These are phyloP conservation scores for Prinia subflava DNA, from an alignment of 2,113 vertebrate species.

Conservation along the genomic window DNA sequence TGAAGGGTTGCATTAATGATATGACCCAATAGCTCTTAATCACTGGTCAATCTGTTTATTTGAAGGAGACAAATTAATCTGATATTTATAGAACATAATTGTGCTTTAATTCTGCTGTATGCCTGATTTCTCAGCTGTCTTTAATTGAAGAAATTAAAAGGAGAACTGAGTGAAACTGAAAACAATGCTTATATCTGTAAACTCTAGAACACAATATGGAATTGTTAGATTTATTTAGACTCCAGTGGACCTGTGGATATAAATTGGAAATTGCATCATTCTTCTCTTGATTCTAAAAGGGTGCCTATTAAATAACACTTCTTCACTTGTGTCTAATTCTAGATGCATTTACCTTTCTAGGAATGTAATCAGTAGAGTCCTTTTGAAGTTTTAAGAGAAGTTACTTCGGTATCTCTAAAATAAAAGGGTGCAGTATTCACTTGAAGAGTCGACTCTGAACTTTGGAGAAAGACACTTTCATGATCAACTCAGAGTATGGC, in stretches of 20 bases:
- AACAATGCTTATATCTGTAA: neutral
- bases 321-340: neutral
- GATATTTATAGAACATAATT: neutral
- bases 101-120: neutral
- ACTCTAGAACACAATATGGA: neutral
- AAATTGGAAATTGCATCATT: neutral
- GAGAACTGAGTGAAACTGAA: neutral
- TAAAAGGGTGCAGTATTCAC: neutral
- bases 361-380: rapidly evolving
- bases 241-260: neutral
- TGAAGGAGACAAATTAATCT: neutral
- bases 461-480: neutral
- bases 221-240: neutral
- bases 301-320: neutral
- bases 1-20: neutral
- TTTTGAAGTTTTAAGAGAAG: neutral
- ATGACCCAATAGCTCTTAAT: neutral
- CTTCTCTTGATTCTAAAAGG: neutral
- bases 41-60: neutral
- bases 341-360: neutral
- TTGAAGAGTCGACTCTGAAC: neutral
- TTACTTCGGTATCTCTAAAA: neutral
- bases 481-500: neutral
- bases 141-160: neutral
- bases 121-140: neutral